A percentile compares a stretch with the other conserved stretches of the same genome.
Evolutionary conservation across 2,797 vertebrate genomes (phyloP).

Genomic region (Lateolabrax maculatus): DNA sequence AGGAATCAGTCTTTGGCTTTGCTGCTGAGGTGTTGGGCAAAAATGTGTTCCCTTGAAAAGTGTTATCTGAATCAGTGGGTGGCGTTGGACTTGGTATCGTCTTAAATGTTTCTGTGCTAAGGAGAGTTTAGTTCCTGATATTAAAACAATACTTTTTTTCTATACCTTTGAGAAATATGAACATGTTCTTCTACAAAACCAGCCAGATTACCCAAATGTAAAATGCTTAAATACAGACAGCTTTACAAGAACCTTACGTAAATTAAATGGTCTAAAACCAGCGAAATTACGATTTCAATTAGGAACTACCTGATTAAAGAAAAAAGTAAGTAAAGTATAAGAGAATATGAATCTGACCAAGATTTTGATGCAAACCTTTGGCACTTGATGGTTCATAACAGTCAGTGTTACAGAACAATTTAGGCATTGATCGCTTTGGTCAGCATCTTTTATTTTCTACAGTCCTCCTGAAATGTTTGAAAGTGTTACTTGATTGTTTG

Average conservation of each 20-base stretch:
- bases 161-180: no score
- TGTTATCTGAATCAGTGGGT: not conserved
- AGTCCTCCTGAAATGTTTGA: not conserved
- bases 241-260: not conserved
- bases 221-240: not conserved
- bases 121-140: no score
- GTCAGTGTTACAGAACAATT: not conserved
- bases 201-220: not conserved
- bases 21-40: not conserved
- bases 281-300: not conserved
- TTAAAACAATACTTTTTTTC: no score
- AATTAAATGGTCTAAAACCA: not conserved
- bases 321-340: not conserved
- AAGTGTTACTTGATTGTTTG: not conserved
- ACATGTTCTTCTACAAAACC: not conserved
- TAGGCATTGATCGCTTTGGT: no score
- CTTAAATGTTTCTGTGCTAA: no score
- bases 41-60: not conserved
- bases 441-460: no score
- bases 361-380: no score
- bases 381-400: not conserved
- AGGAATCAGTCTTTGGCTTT: not conserved
- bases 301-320: not conserved
- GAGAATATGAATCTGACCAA: not conserved
- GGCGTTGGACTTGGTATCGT: not conserved